Percentiles rank a stretch among this genome's conserved stretches.
phyloP scores from a whole-genome alignment of 2,113 vertebrate genomes.

The Tachysurus vachellii region DNA sequence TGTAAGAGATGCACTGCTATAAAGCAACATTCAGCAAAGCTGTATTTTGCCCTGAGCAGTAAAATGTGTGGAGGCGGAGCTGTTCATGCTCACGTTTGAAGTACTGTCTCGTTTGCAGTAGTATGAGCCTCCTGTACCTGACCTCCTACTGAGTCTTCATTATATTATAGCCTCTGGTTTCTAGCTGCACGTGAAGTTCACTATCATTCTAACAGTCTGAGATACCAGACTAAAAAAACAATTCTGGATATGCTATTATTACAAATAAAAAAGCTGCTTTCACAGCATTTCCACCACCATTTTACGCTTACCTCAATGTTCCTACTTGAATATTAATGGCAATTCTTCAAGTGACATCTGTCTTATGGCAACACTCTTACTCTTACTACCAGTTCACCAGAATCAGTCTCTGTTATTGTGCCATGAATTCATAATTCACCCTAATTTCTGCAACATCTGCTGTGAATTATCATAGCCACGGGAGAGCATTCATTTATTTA shows the following conservation, averaged over 20 bases:
- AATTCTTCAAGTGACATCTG: slow-evolving; percentile 8
- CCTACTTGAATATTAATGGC: slow-evolving; percentile 19
- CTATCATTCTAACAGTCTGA: neutral
- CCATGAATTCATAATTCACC: slow-evolving; percentile 51
- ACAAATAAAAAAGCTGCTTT: neutral
- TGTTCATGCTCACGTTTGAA: neutral
- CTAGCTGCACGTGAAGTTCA: neutral
- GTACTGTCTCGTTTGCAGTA: neutral
- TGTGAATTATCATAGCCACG: slow-evolving; percentile 60
- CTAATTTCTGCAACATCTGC: slow-evolving; percentile 62
- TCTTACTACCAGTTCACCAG: slow-evolving; percentile 41
- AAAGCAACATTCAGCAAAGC: neutral
- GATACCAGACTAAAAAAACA: neutral
- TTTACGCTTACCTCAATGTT: neutral
- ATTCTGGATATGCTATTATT: neutral
- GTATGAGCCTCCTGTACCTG: neutral
- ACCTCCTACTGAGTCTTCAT: neutral
- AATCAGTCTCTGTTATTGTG: slow-evolving; percentile 51
- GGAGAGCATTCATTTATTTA: slow-evolving; percentile 52
- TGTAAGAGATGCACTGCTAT: neutral
- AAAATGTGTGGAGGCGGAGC: neutral
- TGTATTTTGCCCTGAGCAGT: neutral
- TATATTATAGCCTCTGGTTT: neutral
- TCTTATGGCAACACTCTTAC: neutral
- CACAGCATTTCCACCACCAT: slow-evolving; percentile 14